Evolutionary conservation across 2,797 vertebrate genomes (phyloP).

Genomic region (Crocodylus rhombifer): DNA sequence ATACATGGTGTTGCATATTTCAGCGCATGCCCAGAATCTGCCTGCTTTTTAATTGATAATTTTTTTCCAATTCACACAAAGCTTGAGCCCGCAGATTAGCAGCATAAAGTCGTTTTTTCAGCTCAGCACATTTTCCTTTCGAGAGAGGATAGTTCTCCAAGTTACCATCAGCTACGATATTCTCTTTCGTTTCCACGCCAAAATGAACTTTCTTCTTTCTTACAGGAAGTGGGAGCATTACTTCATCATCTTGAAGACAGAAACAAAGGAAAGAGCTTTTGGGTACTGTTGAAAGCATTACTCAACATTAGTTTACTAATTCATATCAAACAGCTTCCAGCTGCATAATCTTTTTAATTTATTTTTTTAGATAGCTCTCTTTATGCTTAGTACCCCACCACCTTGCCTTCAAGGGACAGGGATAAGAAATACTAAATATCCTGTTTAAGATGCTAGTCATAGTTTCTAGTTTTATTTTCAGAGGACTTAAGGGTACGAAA

Average conservation of each 20-base stretch:
- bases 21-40: slow-evolving; percentile 92
- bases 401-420: neutral
- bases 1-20: neutral
- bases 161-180: slow-evolving; percentile 60
- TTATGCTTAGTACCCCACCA: neutral
- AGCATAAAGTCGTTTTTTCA: slow-evolving; percentile 85
- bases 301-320: neutral
- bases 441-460: neutral
- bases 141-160: slow-evolving; percentile 56
- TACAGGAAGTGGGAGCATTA: slow-evolving; percentile 76
- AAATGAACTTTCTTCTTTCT: slow-evolving; percentile 93
- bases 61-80: slow-evolving; percentile 85
- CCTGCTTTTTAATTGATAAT: slow-evolving; percentile 86
- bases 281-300: slow-evolving; percentile 35
- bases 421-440: neutral
- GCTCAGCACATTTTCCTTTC: slow-evolving; percentile 76
- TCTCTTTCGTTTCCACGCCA: slow-evolving; percentile 87
- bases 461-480: neutral
- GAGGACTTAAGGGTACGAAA: neutral
- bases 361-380: too few relatives aligned
- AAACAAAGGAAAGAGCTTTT: slow-evolving; percentile 29
- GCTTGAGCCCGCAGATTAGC: slow-evolving; percentile 84
- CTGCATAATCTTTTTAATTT: too few relatives aligned
- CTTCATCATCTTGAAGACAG: slow-evolving; percentile 75
- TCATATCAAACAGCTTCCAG: neutral